These are phyloP conservation scores for Nephrotoma guestfalica DNA, from an alignment of 2,888 invertebrate species.

Conservation along the genomic window DNA sequence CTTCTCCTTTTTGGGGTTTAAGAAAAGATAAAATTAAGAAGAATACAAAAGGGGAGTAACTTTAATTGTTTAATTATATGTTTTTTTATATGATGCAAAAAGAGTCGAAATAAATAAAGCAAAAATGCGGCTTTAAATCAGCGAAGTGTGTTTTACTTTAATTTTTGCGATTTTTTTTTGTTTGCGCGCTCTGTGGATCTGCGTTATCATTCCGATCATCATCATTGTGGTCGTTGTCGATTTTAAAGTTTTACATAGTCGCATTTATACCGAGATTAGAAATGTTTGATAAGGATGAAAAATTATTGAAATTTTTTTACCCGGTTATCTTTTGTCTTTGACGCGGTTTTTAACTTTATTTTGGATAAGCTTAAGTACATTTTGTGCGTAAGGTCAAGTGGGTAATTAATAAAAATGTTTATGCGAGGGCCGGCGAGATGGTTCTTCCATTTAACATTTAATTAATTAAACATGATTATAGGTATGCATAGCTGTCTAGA, in stretches of 20 bases:
- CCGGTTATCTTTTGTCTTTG: background rate
- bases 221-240: background rate
- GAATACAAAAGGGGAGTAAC: constrained; percentile 32
- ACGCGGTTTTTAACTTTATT: background rate
- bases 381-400: background rate
- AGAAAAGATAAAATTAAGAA: background rate
- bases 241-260: too few species aligned
- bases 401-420: background rate
- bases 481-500: background rate
- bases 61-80: constrained; percentile 36
- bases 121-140: background rate
- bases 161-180: background rate
- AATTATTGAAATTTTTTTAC: background rate
- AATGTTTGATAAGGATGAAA: background rate
- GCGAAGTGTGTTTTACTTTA: background rate
- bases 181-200: background rate
- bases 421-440: background rate
- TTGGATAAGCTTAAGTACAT: background rate
- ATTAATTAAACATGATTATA: background rate
- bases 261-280: background rate
- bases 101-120: background rate
- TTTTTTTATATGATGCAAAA: constrained; percentile 16
- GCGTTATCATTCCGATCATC: background rate
- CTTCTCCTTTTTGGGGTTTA: background rate
- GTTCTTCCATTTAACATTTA: background rate